phyloP scores from a whole-genome alignment of 2,113 vertebrate genomes.

The Xerus inauris region DNA sequence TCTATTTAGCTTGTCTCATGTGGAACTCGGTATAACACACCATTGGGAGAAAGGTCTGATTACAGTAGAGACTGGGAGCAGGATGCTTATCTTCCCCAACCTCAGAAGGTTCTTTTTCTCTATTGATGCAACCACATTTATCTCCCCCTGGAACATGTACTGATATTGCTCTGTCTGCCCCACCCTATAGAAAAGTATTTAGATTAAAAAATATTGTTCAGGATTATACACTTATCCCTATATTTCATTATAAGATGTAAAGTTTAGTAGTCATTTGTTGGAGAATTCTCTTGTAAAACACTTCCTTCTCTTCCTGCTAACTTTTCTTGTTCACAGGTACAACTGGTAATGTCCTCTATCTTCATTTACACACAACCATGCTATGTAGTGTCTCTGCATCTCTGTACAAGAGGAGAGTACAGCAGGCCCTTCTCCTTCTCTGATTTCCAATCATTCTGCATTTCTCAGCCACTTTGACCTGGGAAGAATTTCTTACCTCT shows the following conservation, averaged over 20 bases:
- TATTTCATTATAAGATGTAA: background rate
- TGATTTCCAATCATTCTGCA: background rate
- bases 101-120: background rate
- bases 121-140: background rate
- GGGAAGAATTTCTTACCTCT: background rate
- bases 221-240: background rate
- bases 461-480: background rate
- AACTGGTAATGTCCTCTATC: background rate
- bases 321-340: background rate
- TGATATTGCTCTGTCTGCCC: background rate
- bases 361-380: background rate
- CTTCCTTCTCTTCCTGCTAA: background rate
- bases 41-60: background rate
- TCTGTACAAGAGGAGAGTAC: background rate
- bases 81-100: background rate
- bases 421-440: background rate
- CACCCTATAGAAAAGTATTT: background rate
- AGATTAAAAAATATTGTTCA: background rate
- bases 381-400: background rate
- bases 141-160: background rate
- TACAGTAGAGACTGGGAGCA: background rate
- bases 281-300: background rate
- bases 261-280: background rate
- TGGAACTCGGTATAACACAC: background rate
- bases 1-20: background rate